phyloP scores from a whole-genome alignment of 2,113 vertebrate genomes.

The Fulica atra region DNA sequence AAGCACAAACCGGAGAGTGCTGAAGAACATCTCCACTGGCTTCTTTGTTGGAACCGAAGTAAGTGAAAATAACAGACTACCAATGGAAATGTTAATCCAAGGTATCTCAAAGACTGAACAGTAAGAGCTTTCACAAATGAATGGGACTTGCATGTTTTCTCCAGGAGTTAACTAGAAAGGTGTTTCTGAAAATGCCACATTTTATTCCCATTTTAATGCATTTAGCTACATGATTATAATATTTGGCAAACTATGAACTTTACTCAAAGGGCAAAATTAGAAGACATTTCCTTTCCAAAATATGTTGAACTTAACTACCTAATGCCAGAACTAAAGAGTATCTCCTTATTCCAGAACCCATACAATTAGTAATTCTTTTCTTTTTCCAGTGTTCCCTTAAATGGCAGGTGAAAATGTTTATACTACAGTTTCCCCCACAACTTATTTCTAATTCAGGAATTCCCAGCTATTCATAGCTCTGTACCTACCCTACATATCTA shows the following conservation, averaged over 20 bases:
- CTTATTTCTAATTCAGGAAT: neutral
- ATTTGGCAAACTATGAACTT: neutral
- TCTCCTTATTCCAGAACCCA: neutral
- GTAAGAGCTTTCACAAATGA: neutral
- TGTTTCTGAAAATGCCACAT: neutral
- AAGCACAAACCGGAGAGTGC: constrained; percentile 59
- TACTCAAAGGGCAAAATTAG: neutral
- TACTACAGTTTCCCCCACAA: neutral
- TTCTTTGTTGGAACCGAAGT: constrained; percentile 90
- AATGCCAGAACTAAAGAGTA: neutral
- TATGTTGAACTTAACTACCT: neutral
- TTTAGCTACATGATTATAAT: neutral
- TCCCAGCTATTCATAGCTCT: neutral
- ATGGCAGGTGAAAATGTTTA: neutral
- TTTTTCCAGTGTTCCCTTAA: neutral
- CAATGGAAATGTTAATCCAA: neutral
- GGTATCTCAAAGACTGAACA: neutral
- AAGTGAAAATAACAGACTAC: constrained; percentile 24
- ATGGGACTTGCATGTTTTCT: neutral
- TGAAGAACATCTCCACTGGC: constrained; percentile 80
- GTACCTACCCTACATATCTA: neutral
- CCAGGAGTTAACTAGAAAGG: neutral
- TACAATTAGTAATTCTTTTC: neutral
- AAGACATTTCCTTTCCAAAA: neutral
- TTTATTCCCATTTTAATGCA: neutral